Percentiles rank a stretch among this genome's conserved stretches.
Evolutionary conservation across 2,113 vertebrate species (phyloP).

Genomic region (Poicephalus gulielmi): DNA sequence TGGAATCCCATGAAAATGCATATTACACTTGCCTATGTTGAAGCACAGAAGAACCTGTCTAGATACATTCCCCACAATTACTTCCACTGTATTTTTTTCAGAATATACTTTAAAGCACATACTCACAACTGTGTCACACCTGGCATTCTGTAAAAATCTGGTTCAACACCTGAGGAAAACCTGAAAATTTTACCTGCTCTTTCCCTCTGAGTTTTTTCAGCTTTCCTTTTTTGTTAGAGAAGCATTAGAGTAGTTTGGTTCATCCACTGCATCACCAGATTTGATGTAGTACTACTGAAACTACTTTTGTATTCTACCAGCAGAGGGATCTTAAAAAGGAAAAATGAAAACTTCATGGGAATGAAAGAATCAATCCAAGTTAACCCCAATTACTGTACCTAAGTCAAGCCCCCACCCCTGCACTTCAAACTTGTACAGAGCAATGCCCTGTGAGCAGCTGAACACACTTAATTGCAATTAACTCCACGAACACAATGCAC

Average conservation of each 20-base stretch:
- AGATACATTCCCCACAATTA: neutral
- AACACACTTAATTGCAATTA: neutral
- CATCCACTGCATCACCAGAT: neutral
- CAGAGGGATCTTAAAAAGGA: slow-evolving; percentile 17
- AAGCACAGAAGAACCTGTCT: neutral
- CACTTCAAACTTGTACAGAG: neutral
- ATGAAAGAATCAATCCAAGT: neutral
- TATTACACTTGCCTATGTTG: neutral
- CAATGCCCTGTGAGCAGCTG: neutral
- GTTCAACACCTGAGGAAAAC: neutral
- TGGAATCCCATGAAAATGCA: neutral
- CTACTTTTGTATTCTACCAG: neutral
- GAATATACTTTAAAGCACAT: neutral
- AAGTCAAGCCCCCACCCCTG: neutral
- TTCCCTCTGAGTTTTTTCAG: neutral
- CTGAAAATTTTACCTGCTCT: neutral
- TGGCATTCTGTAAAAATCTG: neutral
- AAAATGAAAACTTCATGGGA: neutral
- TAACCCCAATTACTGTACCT: neutral
- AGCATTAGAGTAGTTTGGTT: neutral
- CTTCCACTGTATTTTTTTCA: neutral
- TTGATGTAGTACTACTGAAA: neutral
- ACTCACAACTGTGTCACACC: neutral
- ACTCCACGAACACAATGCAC: neutral
- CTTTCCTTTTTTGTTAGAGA: neutral